phyloP scores from a whole-genome alignment of 2,113 vertebrate species.

The Hepsetus odoe region DNA sequence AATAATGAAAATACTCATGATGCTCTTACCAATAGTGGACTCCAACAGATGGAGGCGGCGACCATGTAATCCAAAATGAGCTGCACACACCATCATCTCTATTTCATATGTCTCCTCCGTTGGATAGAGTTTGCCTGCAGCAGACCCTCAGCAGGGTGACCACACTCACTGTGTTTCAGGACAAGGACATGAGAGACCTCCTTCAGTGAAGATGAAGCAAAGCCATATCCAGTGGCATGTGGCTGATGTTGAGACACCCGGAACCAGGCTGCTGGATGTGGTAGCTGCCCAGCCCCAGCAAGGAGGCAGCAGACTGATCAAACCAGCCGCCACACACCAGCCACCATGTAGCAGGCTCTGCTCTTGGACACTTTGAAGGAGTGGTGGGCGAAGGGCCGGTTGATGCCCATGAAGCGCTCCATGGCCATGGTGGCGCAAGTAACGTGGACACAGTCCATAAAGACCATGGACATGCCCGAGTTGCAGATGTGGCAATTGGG shows the following conservation, averaged over 20 bases:
- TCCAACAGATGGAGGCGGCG: slow-evolving; percentile 91
- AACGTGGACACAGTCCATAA: slow-evolving; percentile 88
- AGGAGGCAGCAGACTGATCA: slow-evolving; percentile 82
- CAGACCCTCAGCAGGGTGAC: slow-evolving; percentile 87
- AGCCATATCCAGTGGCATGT: slow-evolving; percentile 59
- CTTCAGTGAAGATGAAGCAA: slow-evolving; percentile 85
- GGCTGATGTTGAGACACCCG: slow-evolving; percentile 91
- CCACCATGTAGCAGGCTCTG: slow-evolving; percentile 79
- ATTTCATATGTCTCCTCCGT: slow-evolving; percentile 87
- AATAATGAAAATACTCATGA: background rate
- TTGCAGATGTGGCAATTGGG: slow-evolving; percentile 87
- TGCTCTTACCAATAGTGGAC: slow-evolving; percentile 88
- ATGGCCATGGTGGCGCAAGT: slow-evolving; percentile 87
- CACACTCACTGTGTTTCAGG: slow-evolving; percentile 92
- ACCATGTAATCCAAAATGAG: slow-evolving; percentile 91
- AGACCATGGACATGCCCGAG: slow-evolving; percentile 93
- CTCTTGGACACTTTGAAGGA: slow-evolving; percentile 71
- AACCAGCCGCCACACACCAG: slow-evolving; percentile 76
- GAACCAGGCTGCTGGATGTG: slow-evolving; percentile 87
- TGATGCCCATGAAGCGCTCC: slow-evolving; percentile 90
- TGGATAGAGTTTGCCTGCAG: slow-evolving; percentile 74
- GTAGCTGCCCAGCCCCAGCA: slow-evolving; percentile 85
- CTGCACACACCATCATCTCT: slow-evolving; percentile 98
- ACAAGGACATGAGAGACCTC: slow-evolving; percentile 87
- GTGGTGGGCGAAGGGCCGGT: slow-evolving; percentile 84